phyloP scores from a whole-genome alignment of 1,140 invertebrate species.

The Yoshiicerus persimilis region DNA sequence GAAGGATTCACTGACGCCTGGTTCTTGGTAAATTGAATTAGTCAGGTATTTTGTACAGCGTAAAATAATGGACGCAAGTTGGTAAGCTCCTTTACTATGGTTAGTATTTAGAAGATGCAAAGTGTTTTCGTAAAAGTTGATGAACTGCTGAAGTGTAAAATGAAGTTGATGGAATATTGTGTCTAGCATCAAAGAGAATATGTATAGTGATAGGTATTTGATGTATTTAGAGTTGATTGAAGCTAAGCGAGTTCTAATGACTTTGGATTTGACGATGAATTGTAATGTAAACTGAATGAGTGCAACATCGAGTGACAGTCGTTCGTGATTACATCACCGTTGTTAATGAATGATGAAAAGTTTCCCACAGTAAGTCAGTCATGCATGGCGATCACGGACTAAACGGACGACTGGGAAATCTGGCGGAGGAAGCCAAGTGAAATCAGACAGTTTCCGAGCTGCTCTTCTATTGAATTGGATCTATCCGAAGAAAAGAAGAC shows the following conservation, averaged over 20 bases:
- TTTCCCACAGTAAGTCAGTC: constrained; percentile 30
- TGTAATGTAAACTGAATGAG: neutral
- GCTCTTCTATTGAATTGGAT: neutral
- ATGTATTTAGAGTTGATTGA: neutral
- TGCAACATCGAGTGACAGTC: neutral
- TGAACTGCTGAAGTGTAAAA: neutral
- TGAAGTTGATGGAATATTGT: neutral
- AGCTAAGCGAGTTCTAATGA: neutral
- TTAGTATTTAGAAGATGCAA: neutral
- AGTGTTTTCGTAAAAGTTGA: neutral
- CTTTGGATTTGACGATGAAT: neutral
- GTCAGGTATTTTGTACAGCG: neutral
- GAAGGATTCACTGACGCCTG: neutral
- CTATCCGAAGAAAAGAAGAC: neutral
- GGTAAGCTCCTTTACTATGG: neutral
- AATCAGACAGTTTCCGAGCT: neutral
- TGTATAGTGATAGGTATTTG: neutral
- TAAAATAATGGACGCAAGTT: neutral
- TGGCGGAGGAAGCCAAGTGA: neutral
- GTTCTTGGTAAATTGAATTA: neutral
- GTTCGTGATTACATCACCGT: neutral
- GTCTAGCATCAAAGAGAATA: neutral
- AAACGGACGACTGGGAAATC: neutral
- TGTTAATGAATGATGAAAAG: constrained; percentile 18
- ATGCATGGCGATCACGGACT: constrained; percentile 24